These are phyloP conservation scores for Hyppa rectilinea DNA, from an alignment of 2,888 invertebrate genomes.

Conservation along the genomic window DNA sequence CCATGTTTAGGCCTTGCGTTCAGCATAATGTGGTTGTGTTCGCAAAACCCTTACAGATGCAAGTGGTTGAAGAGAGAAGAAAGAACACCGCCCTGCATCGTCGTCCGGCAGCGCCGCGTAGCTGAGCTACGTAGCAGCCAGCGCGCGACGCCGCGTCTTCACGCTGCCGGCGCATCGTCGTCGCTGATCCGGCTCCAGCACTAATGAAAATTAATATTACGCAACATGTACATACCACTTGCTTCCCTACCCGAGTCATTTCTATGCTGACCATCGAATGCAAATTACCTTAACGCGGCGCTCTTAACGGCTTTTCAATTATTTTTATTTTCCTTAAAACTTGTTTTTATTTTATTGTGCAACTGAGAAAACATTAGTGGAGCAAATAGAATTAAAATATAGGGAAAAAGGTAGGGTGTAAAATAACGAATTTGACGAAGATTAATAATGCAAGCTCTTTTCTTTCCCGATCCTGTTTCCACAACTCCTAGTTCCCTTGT, in stretches of 20 bases:
- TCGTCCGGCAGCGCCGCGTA: slow-evolving; percentile 65
- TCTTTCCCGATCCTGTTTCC: slow-evolving; percentile 85
- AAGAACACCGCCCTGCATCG: slow-evolving; percentile 65
- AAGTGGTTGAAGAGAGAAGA: slow-evolving; percentile 84
- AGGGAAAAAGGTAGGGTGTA: slow-evolving; percentile 71
- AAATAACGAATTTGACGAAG: slow-evolving; percentile 61
- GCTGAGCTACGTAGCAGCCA: slow-evolving; percentile 64
- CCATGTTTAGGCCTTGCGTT: slow-evolving; percentile 85
- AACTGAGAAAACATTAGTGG: slow-evolving; percentile 51
- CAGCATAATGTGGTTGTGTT: slow-evolving; percentile 91
- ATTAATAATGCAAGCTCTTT: slow-evolving; percentile 79
- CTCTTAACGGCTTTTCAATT: slow-evolving; percentile 83
- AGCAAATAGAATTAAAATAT: slow-evolving; percentile 42
- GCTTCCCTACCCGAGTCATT: slow-evolving; percentile 89
- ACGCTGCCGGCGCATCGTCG: slow-evolving; percentile 57
- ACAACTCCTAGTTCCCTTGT: slow-evolving; percentile 95
- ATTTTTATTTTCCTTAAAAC: slow-evolving; percentile 66
- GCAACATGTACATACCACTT: slow-evolving; percentile 74
- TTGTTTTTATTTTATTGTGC: slow-evolving; percentile 53
- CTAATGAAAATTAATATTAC: slow-evolving; percentile 75
- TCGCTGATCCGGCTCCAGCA: slow-evolving; percentile 63
- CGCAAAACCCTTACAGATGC: slow-evolving; percentile 90
- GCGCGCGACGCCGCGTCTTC: slow-evolving; percentile 66
- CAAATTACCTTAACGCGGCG: slow-evolving; percentile 54
- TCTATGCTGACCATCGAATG: slow-evolving; percentile 66